phyloP scores from a whole-genome alignment of 2,888 invertebrate species.

The Caenorhabditis parvicauda region DNA sequence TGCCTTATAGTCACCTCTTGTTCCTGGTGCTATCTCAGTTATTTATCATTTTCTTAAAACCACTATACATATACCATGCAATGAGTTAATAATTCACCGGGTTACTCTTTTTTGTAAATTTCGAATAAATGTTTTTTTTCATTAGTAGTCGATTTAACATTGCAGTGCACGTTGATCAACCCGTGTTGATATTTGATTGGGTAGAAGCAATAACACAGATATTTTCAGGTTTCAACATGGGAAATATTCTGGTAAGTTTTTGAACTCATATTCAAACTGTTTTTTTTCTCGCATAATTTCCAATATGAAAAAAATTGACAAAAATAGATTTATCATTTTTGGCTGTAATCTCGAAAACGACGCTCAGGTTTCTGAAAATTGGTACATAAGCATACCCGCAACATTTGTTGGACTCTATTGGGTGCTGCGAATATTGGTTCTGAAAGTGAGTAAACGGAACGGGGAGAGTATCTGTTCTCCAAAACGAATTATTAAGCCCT shows the following conservation, averaged over 20 bases:
- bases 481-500: constrained; percentile 28
- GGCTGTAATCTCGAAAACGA: too few relatives aligned
- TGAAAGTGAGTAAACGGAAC: too few relatives aligned
- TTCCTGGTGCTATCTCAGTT: not conserved
- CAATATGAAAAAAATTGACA: too few relatives aligned
- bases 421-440: too few relatives aligned
- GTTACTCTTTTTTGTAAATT: not conserved
- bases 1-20: not conserved
- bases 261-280: not conserved
- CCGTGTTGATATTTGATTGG: not conserved
- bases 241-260: constrained; percentile 39
- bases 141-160: not conserved
- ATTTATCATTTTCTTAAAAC: not conserved
- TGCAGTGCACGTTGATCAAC: not conserved
- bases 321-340: too few relatives aligned
- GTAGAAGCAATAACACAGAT: not conserved
- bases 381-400: too few relatives aligned
- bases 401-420: too few relatives aligned
- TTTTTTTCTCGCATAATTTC: not conserved
- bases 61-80: not conserved
- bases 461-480: too few relatives aligned
- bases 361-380: too few relatives aligned
- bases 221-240: constrained; percentile 13
- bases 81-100: not conserved
- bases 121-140: not conserved